Evolutionary conservation across 2,888 invertebrate genomes (phyloP).

Genomic region (Drosophila formosana): DNA sequence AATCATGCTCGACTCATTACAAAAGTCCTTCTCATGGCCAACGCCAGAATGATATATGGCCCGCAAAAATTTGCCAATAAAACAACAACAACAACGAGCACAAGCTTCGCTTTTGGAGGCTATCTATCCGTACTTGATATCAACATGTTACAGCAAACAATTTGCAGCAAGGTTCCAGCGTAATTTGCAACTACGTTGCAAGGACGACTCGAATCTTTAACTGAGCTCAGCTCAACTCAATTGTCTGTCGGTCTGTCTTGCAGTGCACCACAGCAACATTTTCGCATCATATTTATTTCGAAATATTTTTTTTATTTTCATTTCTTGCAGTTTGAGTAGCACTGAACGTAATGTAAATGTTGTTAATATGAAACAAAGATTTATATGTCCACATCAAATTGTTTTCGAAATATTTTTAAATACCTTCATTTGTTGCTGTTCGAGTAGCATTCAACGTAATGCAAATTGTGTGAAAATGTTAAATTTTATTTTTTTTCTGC

Average conservation of each 20-base stretch:
- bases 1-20: conserved; percentile 75
- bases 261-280: too few relatives aligned
- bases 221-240: neutral
- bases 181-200: neutral
- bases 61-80: neutral
- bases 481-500: too few relatives aligned
- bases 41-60: conserved; percentile 27
- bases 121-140: conserved; percentile 13
- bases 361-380: too few relatives aligned
- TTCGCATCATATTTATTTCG: too few relatives aligned
- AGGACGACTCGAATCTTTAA: neutral
- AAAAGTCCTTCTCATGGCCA: conserved; percentile 63
- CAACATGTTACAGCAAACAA: conserved; percentile 2
- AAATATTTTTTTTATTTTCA: too few relatives aligned
- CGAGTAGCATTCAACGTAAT: too few relatives aligned
- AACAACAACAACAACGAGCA: conserved; percentile 3
- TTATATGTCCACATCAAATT: too few relatives aligned
- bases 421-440: too few relatives aligned
- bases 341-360: too few relatives aligned
- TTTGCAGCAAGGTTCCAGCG: neutral
- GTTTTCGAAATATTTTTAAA: too few relatives aligned
- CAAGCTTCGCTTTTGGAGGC: neutral
- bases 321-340: too few relatives aligned
- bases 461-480: too few relatives aligned
- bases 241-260: neutral